Evolutionary conservation across 2,113 vertebrate species (phyloP).

Genomic region (Rhinolophus sinicus): DNA sequence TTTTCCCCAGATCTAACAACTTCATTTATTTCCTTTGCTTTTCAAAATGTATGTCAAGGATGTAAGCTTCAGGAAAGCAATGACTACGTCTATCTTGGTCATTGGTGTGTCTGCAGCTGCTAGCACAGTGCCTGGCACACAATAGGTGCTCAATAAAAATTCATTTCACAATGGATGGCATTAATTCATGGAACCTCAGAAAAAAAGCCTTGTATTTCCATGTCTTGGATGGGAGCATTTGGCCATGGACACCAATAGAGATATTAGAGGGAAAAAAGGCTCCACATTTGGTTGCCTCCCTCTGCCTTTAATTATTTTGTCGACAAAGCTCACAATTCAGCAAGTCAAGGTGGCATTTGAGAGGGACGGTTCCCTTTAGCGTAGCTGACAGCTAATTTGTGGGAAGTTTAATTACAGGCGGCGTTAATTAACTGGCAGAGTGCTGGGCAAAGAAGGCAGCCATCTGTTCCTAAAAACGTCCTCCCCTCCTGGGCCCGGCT

Average conservation of each 20-base stretch:
- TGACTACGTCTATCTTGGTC: not conserved
- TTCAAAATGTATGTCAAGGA: not conserved
- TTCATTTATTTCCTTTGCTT: not conserved
- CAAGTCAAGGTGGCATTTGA: conserved; percentile 89
- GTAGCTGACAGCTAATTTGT: conserved; percentile 91
- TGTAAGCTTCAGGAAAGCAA: not conserved
- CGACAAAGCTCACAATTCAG: conserved; percentile 83
- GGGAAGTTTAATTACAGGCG: conserved; percentile 92
- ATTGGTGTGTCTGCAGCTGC: not conserved
- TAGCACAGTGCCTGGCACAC: not conserved
- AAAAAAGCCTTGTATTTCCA: not conserved
- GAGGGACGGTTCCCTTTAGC: conserved; percentile 88
- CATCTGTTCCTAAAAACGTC: conserved; percentile 86
- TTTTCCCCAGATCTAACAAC: not conserved
- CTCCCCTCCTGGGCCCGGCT: conserved; percentile 69
- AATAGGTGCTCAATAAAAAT: not conserved
- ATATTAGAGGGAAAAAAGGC: not conserved
- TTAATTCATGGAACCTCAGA: not conserved
- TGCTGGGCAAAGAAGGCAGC: conserved; percentile 84
- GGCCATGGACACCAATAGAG: not conserved
- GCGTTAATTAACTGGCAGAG: conserved; percentile 92
- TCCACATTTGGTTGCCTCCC: conserved; percentile 50
- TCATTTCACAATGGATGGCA: not conserved
- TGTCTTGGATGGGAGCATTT: not conserved
- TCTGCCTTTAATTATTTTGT: conserved; percentile 85